Evolutionary conservation across 2,888 invertebrate species (phyloP).

Genomic region (Cephus rjabovi): DNA sequence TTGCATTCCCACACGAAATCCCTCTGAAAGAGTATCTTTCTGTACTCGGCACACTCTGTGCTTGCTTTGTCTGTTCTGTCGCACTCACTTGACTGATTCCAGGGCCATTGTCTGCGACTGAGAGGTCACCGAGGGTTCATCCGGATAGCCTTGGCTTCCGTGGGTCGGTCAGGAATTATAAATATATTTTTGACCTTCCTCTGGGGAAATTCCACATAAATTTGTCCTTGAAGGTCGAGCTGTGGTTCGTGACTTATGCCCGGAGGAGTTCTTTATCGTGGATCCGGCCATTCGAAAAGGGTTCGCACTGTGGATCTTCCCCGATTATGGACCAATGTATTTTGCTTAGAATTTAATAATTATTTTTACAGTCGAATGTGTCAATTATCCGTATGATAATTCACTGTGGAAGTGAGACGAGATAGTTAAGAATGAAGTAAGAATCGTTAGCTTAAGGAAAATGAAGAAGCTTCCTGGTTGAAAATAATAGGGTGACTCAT

Average conservation of each 20-base stretch:
- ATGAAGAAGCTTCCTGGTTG: neutral
- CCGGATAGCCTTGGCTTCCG: neutral
- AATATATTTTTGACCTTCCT: neutral
- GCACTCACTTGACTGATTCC: neutral
- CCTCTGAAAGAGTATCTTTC: neutral
- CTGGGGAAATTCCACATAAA: neutral
- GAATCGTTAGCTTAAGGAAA: neutral
- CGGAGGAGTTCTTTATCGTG: neutral
- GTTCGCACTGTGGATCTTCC: neutral
- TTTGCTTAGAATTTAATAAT: neutral
- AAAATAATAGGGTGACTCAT: neutral
- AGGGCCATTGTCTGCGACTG: neutral
- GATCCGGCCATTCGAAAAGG: neutral
- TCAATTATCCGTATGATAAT: neutral
- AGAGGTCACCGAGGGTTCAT: neutral
- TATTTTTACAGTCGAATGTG: neutral
- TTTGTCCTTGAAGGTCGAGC: neutral
- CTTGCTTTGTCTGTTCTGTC: neutral
- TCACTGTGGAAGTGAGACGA: neutral
- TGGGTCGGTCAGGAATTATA: neutral
- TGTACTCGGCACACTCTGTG: neutral
- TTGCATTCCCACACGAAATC: constrained; percentile 9
- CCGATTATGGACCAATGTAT: neutral
- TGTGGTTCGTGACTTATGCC: neutral
- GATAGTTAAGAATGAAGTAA: neutral